A percentile compares a stretch with the other conserved stretches of the same genome.
These are phyloP conservation scores for Dicrostonyx torquatus DNA, from an alignment of 2,797 vertebrate genomes.

Conservation along the genomic window DNA sequence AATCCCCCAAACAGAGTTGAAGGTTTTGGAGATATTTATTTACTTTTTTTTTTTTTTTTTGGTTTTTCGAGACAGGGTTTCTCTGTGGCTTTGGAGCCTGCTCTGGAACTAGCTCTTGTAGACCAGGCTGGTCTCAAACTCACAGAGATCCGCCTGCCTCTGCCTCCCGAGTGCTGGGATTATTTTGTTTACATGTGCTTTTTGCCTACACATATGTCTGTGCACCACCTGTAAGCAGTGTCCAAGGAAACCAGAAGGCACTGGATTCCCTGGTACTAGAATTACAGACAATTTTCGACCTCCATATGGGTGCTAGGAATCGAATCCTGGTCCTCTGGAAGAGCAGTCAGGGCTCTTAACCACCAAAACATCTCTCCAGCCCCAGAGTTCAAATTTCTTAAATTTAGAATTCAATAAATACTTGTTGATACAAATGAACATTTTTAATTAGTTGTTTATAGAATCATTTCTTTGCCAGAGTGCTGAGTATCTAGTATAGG, in stretches of 20 bases:
- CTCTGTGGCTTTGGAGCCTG: too few relatives aligned
- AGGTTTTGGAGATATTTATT: neutral
- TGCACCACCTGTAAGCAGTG: neutral
- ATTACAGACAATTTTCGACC: neutral
- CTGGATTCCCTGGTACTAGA: neutral
- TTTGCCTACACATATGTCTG: neutral
- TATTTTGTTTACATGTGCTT: neutral
- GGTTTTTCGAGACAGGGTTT: too few relatives aligned
- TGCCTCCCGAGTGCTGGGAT: too few relatives aligned
- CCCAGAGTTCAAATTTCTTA: neutral
- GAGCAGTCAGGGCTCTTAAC: neutral
- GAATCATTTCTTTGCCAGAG: neutral
- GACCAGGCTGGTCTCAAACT: too few relatives aligned
- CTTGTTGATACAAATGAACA: neutral
- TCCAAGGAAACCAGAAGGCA: neutral
- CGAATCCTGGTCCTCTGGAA: neutral
- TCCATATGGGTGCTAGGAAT: neutral
- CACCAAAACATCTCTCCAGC: neutral
- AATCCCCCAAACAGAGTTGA: too few relatives aligned
- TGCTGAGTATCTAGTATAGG: neutral
- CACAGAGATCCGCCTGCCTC: too few relatives aligned
- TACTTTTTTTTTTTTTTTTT: too few relatives aligned
- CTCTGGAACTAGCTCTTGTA: too few relatives aligned
- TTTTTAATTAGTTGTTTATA: neutral
- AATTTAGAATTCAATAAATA: neutral